Base-by-base conservation (phyloP, 2,888 invertebrate species). In the Ceraclea dissimilis region DNA sequence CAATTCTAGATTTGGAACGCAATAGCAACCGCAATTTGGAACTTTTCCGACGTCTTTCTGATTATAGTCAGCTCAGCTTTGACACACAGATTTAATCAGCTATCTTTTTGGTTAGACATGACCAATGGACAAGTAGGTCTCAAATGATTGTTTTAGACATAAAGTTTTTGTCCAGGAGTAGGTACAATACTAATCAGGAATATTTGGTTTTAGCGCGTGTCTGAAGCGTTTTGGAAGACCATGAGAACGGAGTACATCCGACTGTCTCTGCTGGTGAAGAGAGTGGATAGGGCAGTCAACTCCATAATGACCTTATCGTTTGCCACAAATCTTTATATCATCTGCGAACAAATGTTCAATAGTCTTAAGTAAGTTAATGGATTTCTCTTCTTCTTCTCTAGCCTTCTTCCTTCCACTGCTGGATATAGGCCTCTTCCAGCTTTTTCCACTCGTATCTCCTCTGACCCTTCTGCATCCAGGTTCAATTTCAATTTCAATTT, bases 61-160 rank as follows among this genome's bases (percentile, higher is more conserved):
- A 87, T 88, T 66, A 67, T 88, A n/a, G 74, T 88, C 17, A 86
- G 88, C 68, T 77, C 84, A 66, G 85, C 86, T 0, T 67, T 88
- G 50, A 72, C 84, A 0, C 79, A 82, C 5, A 77, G 83, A 51
- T 88, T 88, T 64, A 74, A 77, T 34, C 81, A 84, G 65, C 68
- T 86, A 5, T 86, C 86, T 63, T 68, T 71, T 13, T 70, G 77
- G 52, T 67, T 82, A 19, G 67, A 70, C 17, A 69, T 71, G 6
- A 70, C 74, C 18, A 74, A 76, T 58, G 76, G 76, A 60, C 74
- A 77, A 73, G 80, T 79, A 66, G 62, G 68, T 8, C 2, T 17
- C n/a, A 16, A 43, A 4, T 5, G 20, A 18, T 47, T 47, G 2
- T 47, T 47, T 18, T 17, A 17, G 6, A 17, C 17, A 17, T 18